Evolutionary conservation across 2,888 invertebrate genomes (phyloP), one percentile per base, ranked within the genome.

Genomic region (Cistogaster globosa): DNA sequence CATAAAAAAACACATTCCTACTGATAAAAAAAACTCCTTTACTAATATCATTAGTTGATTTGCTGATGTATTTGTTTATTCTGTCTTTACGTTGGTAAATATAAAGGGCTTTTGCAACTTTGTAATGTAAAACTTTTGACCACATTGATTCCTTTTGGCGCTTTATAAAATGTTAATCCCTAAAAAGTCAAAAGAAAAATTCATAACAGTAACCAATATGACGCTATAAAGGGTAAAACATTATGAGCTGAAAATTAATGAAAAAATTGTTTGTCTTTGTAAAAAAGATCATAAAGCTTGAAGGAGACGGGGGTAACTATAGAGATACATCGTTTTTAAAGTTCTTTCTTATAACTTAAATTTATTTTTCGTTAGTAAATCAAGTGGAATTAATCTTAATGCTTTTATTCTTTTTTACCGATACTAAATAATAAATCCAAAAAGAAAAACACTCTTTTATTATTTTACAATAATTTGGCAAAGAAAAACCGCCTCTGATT

Each of bases 401-500:
- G 32, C 32, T 14, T n/a, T 48, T 14, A 48, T 14, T 6, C 2
- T 5, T 16, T 5, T 16, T 14, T 48, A 48, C 16, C 6, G 42
- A 48, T 48, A 12, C n/a, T n/a, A 55, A 22, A 42, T 16, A 26
- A 14, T 20, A 20, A 53, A 9, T 55, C 0, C 16, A 0, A 1
- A 16, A 38, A 16, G 38, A 20, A 32, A 20, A 32, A 65, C 45
- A 76, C 76, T 69, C 58, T 82, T n/a, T 53, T 71, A 58, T 42
- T 32, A n/a, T 11, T 6, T 42, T 45, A 11, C 14, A 55, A 51
- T 12, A 45, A 36, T 42, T 67, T 53, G 36, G 6, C 58, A 60
- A 80, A 67, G 58, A 79, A 69, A 32, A 74, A 45, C 65, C 60
- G 65, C 67, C 60, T 71, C 45, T 60, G 36, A 58, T 42, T 63